phyloP scores from a whole-genome alignment of 2,113 vertebrate species.

The Pangasianodon gigas region DNA sequence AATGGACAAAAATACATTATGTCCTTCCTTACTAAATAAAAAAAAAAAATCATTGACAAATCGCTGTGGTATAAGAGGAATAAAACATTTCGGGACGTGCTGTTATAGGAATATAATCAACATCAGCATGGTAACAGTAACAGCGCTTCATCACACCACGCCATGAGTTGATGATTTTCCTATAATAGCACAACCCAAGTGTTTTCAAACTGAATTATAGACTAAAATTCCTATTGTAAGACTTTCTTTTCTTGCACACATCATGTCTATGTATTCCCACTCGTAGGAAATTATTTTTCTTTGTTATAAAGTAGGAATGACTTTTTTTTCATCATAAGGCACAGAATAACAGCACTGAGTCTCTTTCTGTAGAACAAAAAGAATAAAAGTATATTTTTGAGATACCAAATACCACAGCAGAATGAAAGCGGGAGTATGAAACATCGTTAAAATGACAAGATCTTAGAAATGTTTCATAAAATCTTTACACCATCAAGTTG shows the following conservation, averaged over 20 bases:
- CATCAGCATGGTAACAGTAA: no score
- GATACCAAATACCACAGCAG: background rate
- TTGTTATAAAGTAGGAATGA: background rate
- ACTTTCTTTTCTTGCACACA: background rate
- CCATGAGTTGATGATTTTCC: no score
- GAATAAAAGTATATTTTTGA: background rate
- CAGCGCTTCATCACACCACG: no score
- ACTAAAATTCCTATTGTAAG: background rate
- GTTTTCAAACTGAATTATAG: background rate
- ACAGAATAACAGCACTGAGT: background rate
- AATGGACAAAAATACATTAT: background rate
- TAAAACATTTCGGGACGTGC: no score
- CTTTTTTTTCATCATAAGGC: background rate
- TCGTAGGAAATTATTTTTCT: background rate
- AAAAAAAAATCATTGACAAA: no score
- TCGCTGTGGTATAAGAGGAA: no score
- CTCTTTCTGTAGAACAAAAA: background rate
- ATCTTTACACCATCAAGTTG: conserved; percentile 5
- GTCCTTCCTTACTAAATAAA: background rate
- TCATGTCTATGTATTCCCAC: background rate
- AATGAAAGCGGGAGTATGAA: background rate
- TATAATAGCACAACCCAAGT: background rate
- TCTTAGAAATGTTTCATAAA: conserved; percentile 19
- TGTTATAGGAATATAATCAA: no score
- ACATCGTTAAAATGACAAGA: conserved; percentile 9